phyloP scores from a whole-genome alignment of 1,140 invertebrate species.

The Philopotamus ludificatus region DNA sequence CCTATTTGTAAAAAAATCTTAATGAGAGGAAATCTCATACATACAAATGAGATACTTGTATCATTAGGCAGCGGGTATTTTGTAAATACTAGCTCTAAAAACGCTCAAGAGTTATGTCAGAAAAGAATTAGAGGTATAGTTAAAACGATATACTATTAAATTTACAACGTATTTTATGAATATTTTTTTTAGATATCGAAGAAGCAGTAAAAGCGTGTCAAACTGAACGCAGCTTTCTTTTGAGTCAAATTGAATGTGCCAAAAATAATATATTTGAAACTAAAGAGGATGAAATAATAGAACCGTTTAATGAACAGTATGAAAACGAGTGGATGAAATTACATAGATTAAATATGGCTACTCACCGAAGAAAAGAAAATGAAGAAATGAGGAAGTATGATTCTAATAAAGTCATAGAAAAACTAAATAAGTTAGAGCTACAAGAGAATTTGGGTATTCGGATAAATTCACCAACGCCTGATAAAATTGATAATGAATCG shows the following conservation, averaged over 20 bases:
- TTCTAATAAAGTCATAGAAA: conserved; percentile 51
- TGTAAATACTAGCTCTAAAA: conserved; percentile 65
- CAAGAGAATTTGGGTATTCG: conserved; percentile 55
- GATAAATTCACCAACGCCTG: too few species aligned
- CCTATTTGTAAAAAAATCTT: conserved; percentile 67
- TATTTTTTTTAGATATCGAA: conserved; percentile 53
- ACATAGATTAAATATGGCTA: conserved; percentile 48
- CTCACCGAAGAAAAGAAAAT: conserved; percentile 46
- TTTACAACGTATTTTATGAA: conserved; percentile 20
- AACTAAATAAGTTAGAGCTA: conserved; percentile 53
- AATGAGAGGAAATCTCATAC: conserved; percentile 67
- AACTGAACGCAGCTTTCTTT: conserved; percentile 57
- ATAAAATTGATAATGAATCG: conserved; percentile 52
- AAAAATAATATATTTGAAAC: conserved; percentile 49
- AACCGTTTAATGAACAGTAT: conserved; percentile 59
- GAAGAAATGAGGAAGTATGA: conserved; percentile 39
- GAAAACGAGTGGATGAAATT: conserved; percentile 57
- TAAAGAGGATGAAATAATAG: conserved; percentile 58
- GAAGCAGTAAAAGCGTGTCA: conserved; percentile 52
- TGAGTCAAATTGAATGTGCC: conserved; percentile 53
- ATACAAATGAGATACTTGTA: conserved; percentile 75
- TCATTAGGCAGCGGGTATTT: conserved; percentile 74
- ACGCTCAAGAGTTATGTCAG: conserved; percentile 63
- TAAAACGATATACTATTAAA: conserved; percentile 15
- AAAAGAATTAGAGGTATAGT: conserved; percentile 42